Percentiles rank a stretch among this genome's conserved stretches.
phyloP scores from a whole-genome alignment of 23 tunicate species.

The Halocynthia aurantium region DNA sequence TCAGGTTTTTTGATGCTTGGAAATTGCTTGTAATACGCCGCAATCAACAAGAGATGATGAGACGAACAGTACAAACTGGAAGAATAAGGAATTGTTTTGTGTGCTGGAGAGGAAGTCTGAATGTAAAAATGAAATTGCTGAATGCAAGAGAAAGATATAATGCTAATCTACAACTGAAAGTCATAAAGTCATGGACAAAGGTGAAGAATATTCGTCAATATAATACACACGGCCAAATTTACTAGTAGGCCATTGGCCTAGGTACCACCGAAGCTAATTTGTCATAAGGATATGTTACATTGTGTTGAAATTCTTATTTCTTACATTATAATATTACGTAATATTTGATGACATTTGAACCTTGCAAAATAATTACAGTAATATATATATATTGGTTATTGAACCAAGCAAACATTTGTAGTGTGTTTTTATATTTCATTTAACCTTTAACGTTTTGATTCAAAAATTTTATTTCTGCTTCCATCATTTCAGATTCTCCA shows the following conservation, averaged over 20 bases:
- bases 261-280: no score
- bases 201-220: background rate
- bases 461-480: background rate
- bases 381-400: no score
- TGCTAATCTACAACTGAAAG: background rate
- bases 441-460: background rate
- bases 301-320: no score
- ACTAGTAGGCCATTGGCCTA: no score
- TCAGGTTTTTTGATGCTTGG: slow-evolving; percentile 5
- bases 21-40: background rate
- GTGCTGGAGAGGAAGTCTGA: background rate
- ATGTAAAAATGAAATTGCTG: background rate
- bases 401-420: no score
- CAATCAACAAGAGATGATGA: background rate
- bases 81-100: background rate
- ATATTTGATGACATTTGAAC: no score
- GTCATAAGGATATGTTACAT: no score
- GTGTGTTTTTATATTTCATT: background rate
- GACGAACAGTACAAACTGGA: background rate
- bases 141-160: background rate
- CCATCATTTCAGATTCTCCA: background rate
- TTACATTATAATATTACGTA: no score
- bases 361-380: no score
- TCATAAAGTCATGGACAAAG: background rate
- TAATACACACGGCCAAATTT: no score